Conservation (phyloP, 2,888 invertebrate genomes). For the Plagiodera versicolora region DNA sequence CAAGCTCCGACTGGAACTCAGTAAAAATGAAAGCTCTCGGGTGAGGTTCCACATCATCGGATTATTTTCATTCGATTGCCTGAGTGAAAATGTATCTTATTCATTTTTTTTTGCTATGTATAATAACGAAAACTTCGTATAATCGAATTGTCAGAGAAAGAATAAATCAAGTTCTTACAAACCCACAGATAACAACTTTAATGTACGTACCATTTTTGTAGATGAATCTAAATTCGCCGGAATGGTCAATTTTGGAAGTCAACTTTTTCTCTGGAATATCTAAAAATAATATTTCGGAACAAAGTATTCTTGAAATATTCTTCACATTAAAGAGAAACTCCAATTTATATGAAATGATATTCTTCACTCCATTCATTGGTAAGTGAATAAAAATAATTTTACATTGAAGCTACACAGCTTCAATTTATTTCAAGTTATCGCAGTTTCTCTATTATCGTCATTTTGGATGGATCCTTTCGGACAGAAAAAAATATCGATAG, state of each 20-base stretch:
- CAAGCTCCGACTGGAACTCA: constrained; percentile 38
- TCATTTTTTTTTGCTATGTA: too few species aligned
- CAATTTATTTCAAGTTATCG: too few species aligned
- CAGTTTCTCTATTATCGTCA: constrained; percentile 42
- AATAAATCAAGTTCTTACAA: background rate
- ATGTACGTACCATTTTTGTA: constrained; percentile 22
- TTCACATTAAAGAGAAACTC: constrained; percentile 44
- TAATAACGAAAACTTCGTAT: too few species aligned
- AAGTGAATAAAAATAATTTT: constrained; percentile 15
- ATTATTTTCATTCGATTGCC: background rate
- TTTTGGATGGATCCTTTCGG: constrained; percentile 51
- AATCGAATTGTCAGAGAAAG: too few species aligned
- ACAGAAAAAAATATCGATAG: constrained; percentile 45
- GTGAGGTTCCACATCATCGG: constrained; percentile 29
- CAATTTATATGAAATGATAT: constrained; percentile 41
- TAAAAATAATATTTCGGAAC: constrained; percentile 22
- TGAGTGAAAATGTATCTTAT: too few species aligned
- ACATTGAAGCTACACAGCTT: too few species aligned
- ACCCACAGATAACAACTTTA: too few species aligned
- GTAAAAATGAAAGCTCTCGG: constrained; percentile 36
- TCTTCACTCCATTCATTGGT: constrained; percentile 49
- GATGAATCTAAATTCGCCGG: constrained; percentile 33
- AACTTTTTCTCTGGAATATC: constrained; percentile 21
- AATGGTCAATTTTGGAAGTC: constrained; percentile 40
- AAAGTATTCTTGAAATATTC: constrained; percentile 38